phyloP scores from a whole-genome alignment of 1,140 invertebrate genomes.

The Rhopalosiphum padi region DNA sequence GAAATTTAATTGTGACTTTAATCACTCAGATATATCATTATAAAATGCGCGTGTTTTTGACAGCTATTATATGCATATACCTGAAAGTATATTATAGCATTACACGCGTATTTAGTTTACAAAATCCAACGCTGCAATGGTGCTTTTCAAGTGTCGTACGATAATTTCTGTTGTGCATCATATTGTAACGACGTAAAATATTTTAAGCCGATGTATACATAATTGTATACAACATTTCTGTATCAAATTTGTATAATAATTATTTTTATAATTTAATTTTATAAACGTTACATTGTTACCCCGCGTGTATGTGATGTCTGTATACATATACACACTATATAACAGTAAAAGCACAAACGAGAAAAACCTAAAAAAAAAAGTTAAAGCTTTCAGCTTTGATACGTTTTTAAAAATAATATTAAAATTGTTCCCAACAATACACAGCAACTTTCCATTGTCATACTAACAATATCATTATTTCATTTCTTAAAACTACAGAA shows the following conservation, averaged over 20 bases:
- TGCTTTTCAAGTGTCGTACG: background rate
- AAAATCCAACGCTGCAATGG: background rate
- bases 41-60: background rate
- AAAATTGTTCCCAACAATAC: background rate
- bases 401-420: slow-evolving; percentile 13
- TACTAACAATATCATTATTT: background rate
- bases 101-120: background rate
- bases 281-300: background rate
- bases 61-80: background rate
- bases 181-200: background rate
- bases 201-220: background rate
- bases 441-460: background rate
- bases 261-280: slow-evolving; percentile 14
- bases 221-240: background rate
- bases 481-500: background rate
- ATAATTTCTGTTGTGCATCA: background rate
- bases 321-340: background rate
- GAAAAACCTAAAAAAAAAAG: background rate
- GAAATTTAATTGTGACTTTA: background rate
- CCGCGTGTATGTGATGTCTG: background rate
- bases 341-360: background rate
- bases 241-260: background rate
- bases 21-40: background rate
- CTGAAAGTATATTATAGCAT: background rate
- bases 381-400: background rate